Conservation (phyloP, 1,140 invertebrate species). For the Belonocnema kinseyi region DNA sequence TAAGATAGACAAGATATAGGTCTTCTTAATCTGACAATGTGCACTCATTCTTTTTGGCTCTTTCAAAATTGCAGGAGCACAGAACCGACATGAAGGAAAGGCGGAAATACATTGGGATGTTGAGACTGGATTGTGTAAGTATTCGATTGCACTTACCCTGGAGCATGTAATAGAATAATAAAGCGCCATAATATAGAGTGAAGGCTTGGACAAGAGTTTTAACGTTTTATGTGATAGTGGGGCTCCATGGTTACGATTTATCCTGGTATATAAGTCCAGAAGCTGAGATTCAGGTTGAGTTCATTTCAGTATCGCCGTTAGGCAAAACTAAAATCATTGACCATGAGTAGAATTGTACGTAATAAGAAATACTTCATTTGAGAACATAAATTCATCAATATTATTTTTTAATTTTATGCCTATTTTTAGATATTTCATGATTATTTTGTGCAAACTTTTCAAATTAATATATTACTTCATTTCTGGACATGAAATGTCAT, state of each 20-base stretch:
- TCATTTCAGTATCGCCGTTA: constrained; percentile 23
- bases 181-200: constrained; percentile 42
- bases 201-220: constrained; percentile 41
- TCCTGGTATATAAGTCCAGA: constrained; percentile 58
- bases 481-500: no score
- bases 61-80: background rate
- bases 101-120: constrained; percentile 38
- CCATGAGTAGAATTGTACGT: constrained; percentile 37
- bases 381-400: no score
- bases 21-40: background rate
- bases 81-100: constrained; percentile 1
- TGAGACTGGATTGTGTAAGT: constrained; percentile 43
- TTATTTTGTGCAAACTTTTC: no score
- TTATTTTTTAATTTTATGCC: no score
- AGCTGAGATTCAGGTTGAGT: constrained; percentile 35
- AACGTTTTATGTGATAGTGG: constrained; percentile 47
- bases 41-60: background rate
- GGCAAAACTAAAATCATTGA: constrained; percentile 31
- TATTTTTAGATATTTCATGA: no score
- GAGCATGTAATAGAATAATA: constrained; percentile 32
- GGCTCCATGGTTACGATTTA: constrained; percentile 35
- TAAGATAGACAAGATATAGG: background rate
- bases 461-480: no score
- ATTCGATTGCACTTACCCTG: background rate
- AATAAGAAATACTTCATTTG: no score